Evolutionary conservation across 2,113 vertebrate species (phyloP), one percentile per base, ranked within the genome.

Genomic region (Recurvirostra avosetta): DNA sequence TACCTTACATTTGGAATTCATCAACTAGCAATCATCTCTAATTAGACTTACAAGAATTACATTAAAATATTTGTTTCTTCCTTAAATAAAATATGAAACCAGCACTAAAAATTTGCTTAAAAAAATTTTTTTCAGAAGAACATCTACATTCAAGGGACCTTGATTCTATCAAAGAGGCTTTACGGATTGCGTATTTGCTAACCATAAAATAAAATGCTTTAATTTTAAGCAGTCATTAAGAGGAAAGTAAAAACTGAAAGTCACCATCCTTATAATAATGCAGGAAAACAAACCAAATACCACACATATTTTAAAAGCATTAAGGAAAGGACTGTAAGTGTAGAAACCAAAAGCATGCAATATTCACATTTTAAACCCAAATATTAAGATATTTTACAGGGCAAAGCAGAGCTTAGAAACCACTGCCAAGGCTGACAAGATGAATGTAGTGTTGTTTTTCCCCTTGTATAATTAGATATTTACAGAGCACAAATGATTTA

Each of bases 401-500:
- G 73, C 49, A 97, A 97, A 97, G 66, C 68, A 96, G 62, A 86
- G 79, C 80, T 91, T 94, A 74, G 96, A 89, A 96, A 86, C 40
- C 63, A 93, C 81, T 90, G 92, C 93, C 93, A 96, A 95, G 71
- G 80, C 83, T 96, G 92, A 79, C 95, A 94, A 96, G 94, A 70
- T 59, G 78, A 90, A 95, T 93, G 68, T 50, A 97, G 90, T 90
- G 86, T 20, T 94, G 75, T 7, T 88, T 96, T 96, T 93, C 9
- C 40, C 61, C 62, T 84, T 82, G 86, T 94, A 96, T 96, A 98
- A 97, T 97, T 97, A 97, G 92, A 84, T 95, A 98, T 96, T 98
- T 97, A 97, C 90, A 97, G 88, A 97, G 86, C 79, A 96, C 91
- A 98, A 97, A 97, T 85, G 32, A 96, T 92, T 98, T 97, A 96